Evolutionary conservation across 2,797 vertebrate species (phyloP).

Genomic region (Peromyscus attwateri): DNA sequence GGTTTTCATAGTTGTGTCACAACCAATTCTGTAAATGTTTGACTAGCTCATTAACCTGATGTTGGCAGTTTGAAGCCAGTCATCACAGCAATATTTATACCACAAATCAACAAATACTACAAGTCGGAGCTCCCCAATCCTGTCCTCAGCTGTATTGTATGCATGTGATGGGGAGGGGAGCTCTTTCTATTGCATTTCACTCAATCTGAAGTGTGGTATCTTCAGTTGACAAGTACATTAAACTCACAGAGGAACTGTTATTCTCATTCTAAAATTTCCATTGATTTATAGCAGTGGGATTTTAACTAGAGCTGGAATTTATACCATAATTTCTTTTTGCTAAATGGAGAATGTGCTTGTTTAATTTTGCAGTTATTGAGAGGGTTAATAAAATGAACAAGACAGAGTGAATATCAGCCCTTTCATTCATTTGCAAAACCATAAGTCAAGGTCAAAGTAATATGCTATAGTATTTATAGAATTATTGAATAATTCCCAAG

Average conservation of each 20-base stretch:
- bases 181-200: not conserved
- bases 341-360: constrained; percentile 4
- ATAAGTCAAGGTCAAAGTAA: constrained; percentile 71
- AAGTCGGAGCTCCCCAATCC: not conserved
- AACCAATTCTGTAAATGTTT: constrained; percentile 2
- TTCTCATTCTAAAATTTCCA: not conserved
- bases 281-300: not conserved
- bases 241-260: not conserved
- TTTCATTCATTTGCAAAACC: constrained; percentile 63
- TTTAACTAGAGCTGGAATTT: constrained; percentile 38
- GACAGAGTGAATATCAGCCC: not conserved
- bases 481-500: constrained; percentile 73
- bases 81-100: not conserved
- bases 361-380: not conserved
- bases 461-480: constrained; percentile 67
- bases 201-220: not conserved
- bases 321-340: not conserved
- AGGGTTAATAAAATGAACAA: constrained; percentile 64
- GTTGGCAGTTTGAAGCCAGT: not conserved
- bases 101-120: not conserved
- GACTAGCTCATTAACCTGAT: not conserved
- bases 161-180: not conserved
- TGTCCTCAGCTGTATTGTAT: not conserved
- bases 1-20: not conserved
- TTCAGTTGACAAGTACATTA: not conserved